Evolutionary conservation across 2,888 invertebrate species (phyloP).

Genomic region (Sinopyrophorus schimmeli): DNA sequence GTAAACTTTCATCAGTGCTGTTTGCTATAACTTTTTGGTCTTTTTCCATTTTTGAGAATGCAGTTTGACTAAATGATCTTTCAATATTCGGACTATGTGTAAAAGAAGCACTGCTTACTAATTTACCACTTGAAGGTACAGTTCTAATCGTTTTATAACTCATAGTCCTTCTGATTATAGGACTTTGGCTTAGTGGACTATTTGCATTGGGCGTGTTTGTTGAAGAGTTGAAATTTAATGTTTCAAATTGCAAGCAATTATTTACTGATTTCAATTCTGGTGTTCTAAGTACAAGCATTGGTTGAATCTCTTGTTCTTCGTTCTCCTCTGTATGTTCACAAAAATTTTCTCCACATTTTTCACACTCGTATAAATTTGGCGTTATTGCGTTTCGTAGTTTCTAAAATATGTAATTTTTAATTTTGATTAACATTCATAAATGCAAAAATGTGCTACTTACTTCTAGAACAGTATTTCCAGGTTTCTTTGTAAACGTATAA

Average conservation of each 20-base stretch:
- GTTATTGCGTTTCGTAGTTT: constrained; percentile 75
- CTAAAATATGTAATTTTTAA: constrained; percentile 56
- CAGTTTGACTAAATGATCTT: constrained; percentile 11
- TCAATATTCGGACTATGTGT: constrained; percentile 10
- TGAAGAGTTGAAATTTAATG: constrained; percentile 6
- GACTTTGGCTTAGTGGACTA: constrained; percentile 17
- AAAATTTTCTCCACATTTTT: constrained; percentile 74
- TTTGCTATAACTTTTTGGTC: neutral
- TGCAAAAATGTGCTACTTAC: constrained; percentile 63
- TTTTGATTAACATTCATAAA: too few relatives aligned
- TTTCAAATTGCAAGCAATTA: constrained; percentile 19
- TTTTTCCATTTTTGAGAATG: constrained; percentile 4
- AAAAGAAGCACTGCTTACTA: constrained; percentile 2
- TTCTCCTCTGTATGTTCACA: constrained; percentile 65
- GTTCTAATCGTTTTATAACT: constrained; percentile 7
- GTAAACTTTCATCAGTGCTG: constrained; percentile 5
- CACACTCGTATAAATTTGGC: constrained; percentile 76
- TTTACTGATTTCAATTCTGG: constrained; percentile 8
- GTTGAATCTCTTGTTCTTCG: constrained; percentile 42
- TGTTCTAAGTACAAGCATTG: constrained; percentile 26
- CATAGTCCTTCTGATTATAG: constrained; percentile 6
- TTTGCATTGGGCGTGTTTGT: constrained; percentile 11
- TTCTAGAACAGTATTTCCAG: constrained; percentile 72
- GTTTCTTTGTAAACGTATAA: constrained; percentile 69
- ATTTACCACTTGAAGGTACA: neutral